Percentiles rank a stretch among this genome's conserved stretches.
Evolutionary conservation across 2,113 vertebrate species (phyloP).

Genomic region (Pterophyllum scalare): DNA sequence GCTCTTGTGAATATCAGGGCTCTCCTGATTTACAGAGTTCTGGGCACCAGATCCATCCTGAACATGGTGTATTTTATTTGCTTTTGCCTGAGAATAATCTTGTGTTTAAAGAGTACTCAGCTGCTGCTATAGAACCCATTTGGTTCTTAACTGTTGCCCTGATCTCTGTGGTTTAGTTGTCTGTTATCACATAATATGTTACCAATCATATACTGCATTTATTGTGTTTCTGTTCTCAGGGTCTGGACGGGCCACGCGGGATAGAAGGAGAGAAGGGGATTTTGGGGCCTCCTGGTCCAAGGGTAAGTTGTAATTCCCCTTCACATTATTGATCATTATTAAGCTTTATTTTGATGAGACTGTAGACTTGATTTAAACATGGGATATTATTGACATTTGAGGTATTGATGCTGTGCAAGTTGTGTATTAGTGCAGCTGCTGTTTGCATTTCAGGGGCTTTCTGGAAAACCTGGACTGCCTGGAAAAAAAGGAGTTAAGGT

Average conservation of each 20-base stretch:
- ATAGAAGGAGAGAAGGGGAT: slow-evolving; percentile 78
- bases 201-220: not conserved
- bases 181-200: not conserved
- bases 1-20: not conserved
- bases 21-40: not conserved
- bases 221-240: slow-evolving; percentile 58
- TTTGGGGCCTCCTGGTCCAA: slow-evolving; percentile 70
- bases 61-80: not conserved
- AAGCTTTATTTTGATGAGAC: not conserved
- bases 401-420: fast-evolving
- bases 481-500: slow-evolving; percentile 64
- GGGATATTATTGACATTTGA: not conserved
- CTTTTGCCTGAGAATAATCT: not conserved
- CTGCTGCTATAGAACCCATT: fast-evolving
- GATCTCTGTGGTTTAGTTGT: not conserved
- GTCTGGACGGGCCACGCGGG: slow-evolving; percentile 41
- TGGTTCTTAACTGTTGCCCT: not conserved
- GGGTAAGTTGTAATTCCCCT: slow-evolving; percentile 55
- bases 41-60: not conserved
- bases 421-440: not conserved
- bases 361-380: not conserved
- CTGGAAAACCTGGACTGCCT: slow-evolving; percentile 69
- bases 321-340: not conserved
- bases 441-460: slow-evolving; percentile 73
- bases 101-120: not conserved